Conservation (phyloP, 2,888 invertebrate species). For the Amaurobius ferox region DNA sequence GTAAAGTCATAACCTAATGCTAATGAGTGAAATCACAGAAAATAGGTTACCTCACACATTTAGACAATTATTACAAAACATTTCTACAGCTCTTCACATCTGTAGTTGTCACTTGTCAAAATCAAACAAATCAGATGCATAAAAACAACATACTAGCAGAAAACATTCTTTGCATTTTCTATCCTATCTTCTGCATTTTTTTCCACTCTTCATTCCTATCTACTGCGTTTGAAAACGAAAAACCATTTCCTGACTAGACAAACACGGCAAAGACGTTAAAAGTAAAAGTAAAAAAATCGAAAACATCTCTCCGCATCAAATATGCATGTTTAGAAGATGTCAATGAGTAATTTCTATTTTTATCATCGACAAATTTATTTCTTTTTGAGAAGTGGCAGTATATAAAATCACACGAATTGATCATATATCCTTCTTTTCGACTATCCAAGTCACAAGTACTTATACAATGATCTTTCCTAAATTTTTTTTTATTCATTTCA, state of each 20-base stretch:
- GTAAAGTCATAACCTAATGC: no score
- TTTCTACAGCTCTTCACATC: no score
- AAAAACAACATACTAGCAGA: not conserved
- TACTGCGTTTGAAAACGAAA: constrained; percentile 38
- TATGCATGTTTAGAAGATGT: constrained; percentile 57
- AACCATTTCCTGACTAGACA: constrained; percentile 30
- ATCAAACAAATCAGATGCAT: no score
- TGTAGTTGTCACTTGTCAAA: no score
- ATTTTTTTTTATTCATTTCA: not conserved
- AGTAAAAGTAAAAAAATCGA: constrained; percentile 26
- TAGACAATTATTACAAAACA: no score
- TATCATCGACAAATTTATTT: constrained; percentile 53
- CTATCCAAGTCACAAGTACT: not conserved
- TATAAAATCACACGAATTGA: constrained; percentile 59
- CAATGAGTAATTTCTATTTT: constrained; percentile 35
- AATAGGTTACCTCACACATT: no score
- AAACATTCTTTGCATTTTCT: constrained; percentile 30
- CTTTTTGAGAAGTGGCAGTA: constrained; percentile 38
- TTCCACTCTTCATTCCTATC: constrained; percentile 18
- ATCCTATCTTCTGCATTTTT: no score
- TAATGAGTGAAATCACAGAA: no score
- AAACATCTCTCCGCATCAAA: constrained; percentile 65
- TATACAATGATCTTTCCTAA: not conserved
- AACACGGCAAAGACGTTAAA: constrained; percentile 39
- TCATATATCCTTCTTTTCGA: constrained; percentile 38